Evolutionary conservation across 2,113 vertebrate genomes (phyloP), one percentile per base, ranked within the genome.

Genomic region (Coracopsis vasa): DNA sequence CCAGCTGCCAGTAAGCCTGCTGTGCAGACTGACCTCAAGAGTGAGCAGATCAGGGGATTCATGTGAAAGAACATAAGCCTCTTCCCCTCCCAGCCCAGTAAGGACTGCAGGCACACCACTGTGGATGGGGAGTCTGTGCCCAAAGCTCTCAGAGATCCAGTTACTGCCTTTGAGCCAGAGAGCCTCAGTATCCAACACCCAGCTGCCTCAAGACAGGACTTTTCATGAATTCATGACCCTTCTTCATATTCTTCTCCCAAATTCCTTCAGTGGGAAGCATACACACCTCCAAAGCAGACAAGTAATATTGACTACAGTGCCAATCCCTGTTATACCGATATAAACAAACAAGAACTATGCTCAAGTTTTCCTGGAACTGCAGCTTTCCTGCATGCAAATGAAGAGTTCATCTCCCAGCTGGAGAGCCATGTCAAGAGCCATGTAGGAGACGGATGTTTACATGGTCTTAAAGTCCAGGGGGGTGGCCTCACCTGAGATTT

Each of bases 351-450:
- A 56, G 39, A 74, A 48, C 15, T 7, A 5, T 50, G 66, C 24
- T 54, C 11, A 87, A 12, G 41, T 42, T 41, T 18, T 54, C 19
- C 64, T 50, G 29, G 45, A 75, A 45, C 45, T 42, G 42, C 64
- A 62, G 29, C 51, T 48, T 80, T 77, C 44, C 51, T 27, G 13
- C 1, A 0, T 54, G 54, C n/a, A 53, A 50, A 80, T 25, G 15
- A 51, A 47, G 35, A 16, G 14, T 3, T 69, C 48, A 65, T 18
- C 35, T 82, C 20, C n/a, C 54, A 64, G 1, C 9, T 0, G 0
- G 18, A 79, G 23, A 67, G 19, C 19, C 15, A 53, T 2, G 11
- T 33, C 53, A 50, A 64, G 18, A 85, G 24, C 31, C 33, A 28
- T 3, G 16, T 14, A 72, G 35, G n/a, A 28, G 29, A 39, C 8